Base-by-base conservation (phyloP, 2,888 invertebrate genomes). In the Campaea margaritaria region DNA sequence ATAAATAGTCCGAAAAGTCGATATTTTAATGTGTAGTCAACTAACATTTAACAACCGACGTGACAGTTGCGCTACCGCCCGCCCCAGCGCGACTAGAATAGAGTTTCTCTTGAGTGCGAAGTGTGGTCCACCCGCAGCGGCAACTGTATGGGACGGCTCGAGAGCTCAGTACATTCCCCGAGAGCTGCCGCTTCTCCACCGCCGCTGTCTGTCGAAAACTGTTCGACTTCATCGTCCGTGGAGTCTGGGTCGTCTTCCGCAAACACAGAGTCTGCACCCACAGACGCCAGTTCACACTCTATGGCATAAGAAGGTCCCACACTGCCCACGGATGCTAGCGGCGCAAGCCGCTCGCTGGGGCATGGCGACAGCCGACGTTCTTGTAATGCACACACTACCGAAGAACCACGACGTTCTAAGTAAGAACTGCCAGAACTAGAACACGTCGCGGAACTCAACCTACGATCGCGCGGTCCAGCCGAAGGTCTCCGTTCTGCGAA, bases 331-430 rank as follows among this genome's bases (percentile, higher is more conserved):
- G 96, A 96, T 58, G 96, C 96, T 63, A 96, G 91, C 13, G 96
- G 96, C 21, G 96, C 96, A 65, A 96, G 90, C 72, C 94, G 91
- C 72, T 89, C 91, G 56, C 90, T 86, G 59, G 88, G 80, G 80
- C 97, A 97, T 9, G 97, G 97, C 39, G 97, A 97, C 51, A 96
- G 93, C 55, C 96, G 96, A n/a, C 97, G 96, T 69, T 96, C 95
- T 55, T 95, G 94, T 81, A 96, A 90, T 62, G 96, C 96, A 85
- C 96, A 93, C 57, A 95, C 95, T 65, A 96, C 95, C 41, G 96
- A 96, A 15, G 96, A 96, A 67, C 96, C 96, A 50, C 97, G 94
- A 50, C 96, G 94, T 83, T 97, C 97, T 79, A 97, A 91, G 79
- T 96, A 97, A 58, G 96, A 96, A 81, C 96, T 96, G 60, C 96